Evolutionary conservation across 2,888 invertebrate species (phyloP), one percentile per base, ranked within the genome.

Genomic region (Eurytoma californica): DNA sequence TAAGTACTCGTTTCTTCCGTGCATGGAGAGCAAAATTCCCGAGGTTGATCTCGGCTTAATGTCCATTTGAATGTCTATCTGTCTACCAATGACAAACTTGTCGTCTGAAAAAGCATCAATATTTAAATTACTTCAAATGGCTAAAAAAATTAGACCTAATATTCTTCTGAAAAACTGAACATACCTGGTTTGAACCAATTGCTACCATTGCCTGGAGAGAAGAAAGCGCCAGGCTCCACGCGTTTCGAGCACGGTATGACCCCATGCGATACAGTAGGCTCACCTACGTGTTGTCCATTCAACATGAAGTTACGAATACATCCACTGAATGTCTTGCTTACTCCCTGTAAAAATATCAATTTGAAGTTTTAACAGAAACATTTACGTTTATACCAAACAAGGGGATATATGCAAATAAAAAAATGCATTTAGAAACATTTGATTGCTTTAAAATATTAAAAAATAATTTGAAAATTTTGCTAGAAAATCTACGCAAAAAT

Each of bases 1-100:
- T 83, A 98, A 91, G 89, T 94, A 98, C 86, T 98, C 97, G 18
- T 80, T 81, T 83, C 92, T 93, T 18, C 97, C 96, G 87, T 97
- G 96, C 3, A 97, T 96, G 3, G 97, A 95, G 83, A 98, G 92
- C 63, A 99, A 90, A 24, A 98, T 92, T 3, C 98, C 99, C 0
- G 95, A 94, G 5, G 94, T 92, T 83, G 95, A 94, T 20, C 98
- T 93, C 0, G 98, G 97, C 81, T 95, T 95, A 78, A 98, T 95
- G 82, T 97, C 95, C 92, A 98, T 93, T 55, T 93, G 93, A 58
- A 98, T 94, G 0, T 94, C 94, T 80, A 97, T 93, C 84, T 95
- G 94, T 58, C 92, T 91, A 4, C 97, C 97, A 3, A 98, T 96
- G 80, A 91, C 93, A 91, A 95, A 97, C 84, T 92, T 93, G 55